These are phyloP conservation scores for Tauraco erythrolophus DNA, from an alignment of 2,113 vertebrate genomes.

Conservation along the genomic window DNA sequence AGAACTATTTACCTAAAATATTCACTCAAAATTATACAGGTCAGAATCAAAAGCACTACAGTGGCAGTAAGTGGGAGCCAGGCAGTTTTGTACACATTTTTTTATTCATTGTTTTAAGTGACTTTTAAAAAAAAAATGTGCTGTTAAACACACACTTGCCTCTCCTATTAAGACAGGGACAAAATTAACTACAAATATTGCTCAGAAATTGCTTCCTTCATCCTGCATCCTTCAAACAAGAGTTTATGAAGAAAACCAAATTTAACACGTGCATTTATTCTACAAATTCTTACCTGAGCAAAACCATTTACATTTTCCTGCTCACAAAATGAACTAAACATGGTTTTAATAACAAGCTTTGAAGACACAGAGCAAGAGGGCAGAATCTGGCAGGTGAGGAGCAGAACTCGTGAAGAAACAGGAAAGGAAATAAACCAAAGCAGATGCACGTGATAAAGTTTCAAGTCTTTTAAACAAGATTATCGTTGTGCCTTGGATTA, in stretches of 20 bases:
- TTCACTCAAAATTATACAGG: background rate
- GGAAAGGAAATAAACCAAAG: conserved; percentile 1
- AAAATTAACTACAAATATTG: background rate
- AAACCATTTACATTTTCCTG: background rate
- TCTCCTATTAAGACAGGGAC: background rate
- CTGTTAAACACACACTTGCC: background rate
- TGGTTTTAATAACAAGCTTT: background rate
- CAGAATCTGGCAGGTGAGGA: background rate
- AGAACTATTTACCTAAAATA: background rate
- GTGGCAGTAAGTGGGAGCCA: background rate
- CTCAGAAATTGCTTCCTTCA: background rate
- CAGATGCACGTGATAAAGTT: background rate
- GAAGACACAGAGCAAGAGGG: background rate
- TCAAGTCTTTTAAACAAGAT: background rate
- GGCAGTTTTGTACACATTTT: background rate
- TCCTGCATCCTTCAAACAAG: background rate
- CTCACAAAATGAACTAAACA: background rate
- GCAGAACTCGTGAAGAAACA: background rate
- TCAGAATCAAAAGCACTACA: background rate
- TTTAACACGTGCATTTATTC: background rate
- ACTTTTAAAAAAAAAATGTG: background rate
- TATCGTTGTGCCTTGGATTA: background rate
- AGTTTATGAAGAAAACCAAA: background rate
- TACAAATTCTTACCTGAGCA: background rate
- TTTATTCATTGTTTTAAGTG: background rate